Base-by-base conservation (phyloP, 1,140 invertebrate genomes). In the Drosophila kurseongensis region DNA sequence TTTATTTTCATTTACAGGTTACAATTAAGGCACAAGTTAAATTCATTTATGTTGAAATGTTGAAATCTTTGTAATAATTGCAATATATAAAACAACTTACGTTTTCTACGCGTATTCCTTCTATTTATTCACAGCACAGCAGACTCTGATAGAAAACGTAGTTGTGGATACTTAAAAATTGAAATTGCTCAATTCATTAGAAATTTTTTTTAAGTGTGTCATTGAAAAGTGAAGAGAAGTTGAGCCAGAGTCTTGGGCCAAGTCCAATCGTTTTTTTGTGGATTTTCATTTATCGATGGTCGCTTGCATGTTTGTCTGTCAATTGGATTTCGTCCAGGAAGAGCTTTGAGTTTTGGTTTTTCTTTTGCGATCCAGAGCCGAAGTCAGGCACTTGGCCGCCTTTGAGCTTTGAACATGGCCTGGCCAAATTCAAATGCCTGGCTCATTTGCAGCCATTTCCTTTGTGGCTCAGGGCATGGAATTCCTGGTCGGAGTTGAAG, bases 261-360 rank as follows among this genome's bases (percentile, higher is more conserved):
- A 38, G 52, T 75, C 72, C 52, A 58, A 60, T 50, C 54, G 40
- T 75, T 77, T 75, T 67, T 67, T 57, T 55, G 62, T 68, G 55
- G 72, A 55, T 45, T 76, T 75, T 51, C 74, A 68, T 77, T 75
- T 77, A 75, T 77, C 74, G 74, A 45, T 75, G 55, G 36, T 38
- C 56, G 65, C 47, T 45, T 68, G 62, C 74, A 76, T 75, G 74
- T 76, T 76, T 75, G 72, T 77, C 61, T 75, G 74, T 77, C 74
- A 77, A 77, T 77, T 77, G 74, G 74, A 77, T 77, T 77, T 77
- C 62, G 55, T 54, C 56, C 73, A 61, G 47, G 51, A 41, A 71
- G 67, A 69, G 67, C 67, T 71, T 54, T 75, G 62, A 68, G 72
- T 61, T 75, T 41, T 57, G 59, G 63, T 42, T 52, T 65, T 42